Percentiles rank a stretch among this genome's conserved stretches.
phyloP scores from a whole-genome alignment of 2,888 invertebrate species.

The Ceraclea dissimilis region DNA sequence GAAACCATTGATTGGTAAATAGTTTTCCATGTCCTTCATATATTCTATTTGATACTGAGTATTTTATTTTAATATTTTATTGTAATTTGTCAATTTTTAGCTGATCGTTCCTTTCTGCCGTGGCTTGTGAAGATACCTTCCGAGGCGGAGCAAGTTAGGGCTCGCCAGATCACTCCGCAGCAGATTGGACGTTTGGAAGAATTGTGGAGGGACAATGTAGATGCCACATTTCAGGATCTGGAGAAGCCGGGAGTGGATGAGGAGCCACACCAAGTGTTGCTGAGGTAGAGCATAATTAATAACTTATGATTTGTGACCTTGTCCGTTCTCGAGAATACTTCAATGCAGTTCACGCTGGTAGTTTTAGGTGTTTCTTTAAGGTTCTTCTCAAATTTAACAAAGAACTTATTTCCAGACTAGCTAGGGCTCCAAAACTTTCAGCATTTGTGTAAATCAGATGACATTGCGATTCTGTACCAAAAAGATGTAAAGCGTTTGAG shows the following conservation, averaged over 20 bases:
- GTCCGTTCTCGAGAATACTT: too few relatives aligned
- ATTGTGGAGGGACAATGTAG: constrained; percentile 97
- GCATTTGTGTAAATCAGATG: too few relatives aligned
- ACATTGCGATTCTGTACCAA: too few relatives aligned
- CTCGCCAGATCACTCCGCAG: constrained; percentile 93
- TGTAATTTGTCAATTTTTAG: constrained; percentile 30
- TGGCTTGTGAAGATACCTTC: constrained; percentile 98
- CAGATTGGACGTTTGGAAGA: constrained; percentile 98
- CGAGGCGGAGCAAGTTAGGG: constrained; percentile 91
- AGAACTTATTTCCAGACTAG: too few relatives aligned
- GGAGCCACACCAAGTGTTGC: constrained; percentile 85
- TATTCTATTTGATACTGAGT: background rate
- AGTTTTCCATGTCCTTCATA: background rate
- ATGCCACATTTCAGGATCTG: constrained; percentile 95
- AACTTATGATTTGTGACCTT: too few relatives aligned
- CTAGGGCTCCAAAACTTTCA: too few relatives aligned
- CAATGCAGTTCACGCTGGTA: too few relatives aligned
- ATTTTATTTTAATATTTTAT: background rate
- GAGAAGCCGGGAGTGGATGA: constrained; percentile 98
- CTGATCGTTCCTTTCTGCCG: constrained; percentile 89
- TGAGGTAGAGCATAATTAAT: too few relatives aligned
- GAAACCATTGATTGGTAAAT: constrained; percentile 82
- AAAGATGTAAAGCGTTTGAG: too few relatives aligned
- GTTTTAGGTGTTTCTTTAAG: too few relatives aligned
- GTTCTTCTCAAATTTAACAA: too few relatives aligned